These are phyloP conservation scores for Gorsachius magnificus DNA, from an alignment of 2,797 vertebrate species.

Conservation along the genomic window DNA sequence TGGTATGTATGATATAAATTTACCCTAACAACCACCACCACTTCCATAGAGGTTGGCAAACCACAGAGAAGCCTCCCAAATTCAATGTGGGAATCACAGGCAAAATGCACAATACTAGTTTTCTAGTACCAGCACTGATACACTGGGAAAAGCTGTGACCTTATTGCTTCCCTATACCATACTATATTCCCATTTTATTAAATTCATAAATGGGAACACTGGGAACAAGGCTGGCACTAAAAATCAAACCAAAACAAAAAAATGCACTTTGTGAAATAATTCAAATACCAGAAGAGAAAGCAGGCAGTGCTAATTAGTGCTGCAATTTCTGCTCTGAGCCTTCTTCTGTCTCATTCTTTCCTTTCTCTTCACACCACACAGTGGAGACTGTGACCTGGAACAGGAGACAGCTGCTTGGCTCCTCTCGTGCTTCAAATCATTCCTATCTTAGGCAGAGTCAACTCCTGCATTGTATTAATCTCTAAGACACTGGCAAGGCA, in stretches of 20 bases:
- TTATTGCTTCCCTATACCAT: neutral
- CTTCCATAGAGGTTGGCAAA: neutral
- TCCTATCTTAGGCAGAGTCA: neutral
- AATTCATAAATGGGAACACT: neutral
- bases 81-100: neutral
- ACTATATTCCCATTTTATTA: neutral
- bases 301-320: neutral
- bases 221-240: neutral
- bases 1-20: accelerated
- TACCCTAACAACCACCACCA: neutral
- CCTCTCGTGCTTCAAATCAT: neutral
- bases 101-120: neutral
- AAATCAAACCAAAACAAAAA: neutral
- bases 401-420: neutral
- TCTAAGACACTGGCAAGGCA: neutral
- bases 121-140: neutral
- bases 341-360: neutral
- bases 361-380: neutral
- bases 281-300: neutral
- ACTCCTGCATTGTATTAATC: neutral
- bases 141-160: neutral
- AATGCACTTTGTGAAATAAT: neutral
- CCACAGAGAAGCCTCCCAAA: neutral
- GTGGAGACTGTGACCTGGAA: neutral
- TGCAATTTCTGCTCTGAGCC: neutral